phyloP scores from a whole-genome alignment of 2,888 invertebrate species.

The Liposcelis brunnea region DNA sequence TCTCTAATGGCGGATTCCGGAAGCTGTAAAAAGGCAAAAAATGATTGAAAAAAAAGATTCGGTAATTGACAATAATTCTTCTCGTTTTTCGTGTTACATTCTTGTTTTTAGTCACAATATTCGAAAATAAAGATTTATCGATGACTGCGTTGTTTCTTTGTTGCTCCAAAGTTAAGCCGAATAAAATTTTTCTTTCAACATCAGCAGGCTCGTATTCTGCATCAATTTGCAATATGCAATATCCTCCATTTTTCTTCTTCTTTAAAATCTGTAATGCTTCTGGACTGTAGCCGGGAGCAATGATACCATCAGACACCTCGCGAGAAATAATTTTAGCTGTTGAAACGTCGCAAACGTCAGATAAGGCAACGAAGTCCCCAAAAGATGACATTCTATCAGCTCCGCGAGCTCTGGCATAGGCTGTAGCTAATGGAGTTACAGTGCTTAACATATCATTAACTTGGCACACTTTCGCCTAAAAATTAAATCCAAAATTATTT shows the following conservation, averaged over 20 bases:
- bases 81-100: too few relatives aligned
- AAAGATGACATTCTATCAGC: constrained; percentile 99
- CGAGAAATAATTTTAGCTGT: constrained; percentile 83
- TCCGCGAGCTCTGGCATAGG: constrained; percentile 91
- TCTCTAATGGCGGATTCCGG: constrained; percentile 67
- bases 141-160: constrained; percentile 78
- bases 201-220: constrained; percentile 61
- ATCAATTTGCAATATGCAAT: constrained; percentile 86
- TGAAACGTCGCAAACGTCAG: constrained; percentile 72
- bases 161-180: constrained; percentile 72
- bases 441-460: constrained; percentile 63
- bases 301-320: constrained; percentile 90
- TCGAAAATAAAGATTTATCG: constrained; percentile 54
- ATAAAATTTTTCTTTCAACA: constrained; percentile 67
- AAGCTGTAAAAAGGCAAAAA: constrained; percentile 30
- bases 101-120: constrained; percentile 58
- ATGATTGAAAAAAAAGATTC: too few relatives aligned
- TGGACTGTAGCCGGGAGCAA: constrained; percentile 78
- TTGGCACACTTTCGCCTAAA: constrained; percentile 77
- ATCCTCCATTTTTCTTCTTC: constrained; percentile 88
- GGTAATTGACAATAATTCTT: too few relatives aligned
- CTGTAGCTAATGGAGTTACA: constrained; percentile 67
- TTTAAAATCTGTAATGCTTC: constrained; percentile 72
- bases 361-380: constrained; percentile 92
- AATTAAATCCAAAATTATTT: too few relatives aligned